Conservation (phyloP, 2,113 vertebrate genomes). For the Recurvirostra avosetta region DNA sequence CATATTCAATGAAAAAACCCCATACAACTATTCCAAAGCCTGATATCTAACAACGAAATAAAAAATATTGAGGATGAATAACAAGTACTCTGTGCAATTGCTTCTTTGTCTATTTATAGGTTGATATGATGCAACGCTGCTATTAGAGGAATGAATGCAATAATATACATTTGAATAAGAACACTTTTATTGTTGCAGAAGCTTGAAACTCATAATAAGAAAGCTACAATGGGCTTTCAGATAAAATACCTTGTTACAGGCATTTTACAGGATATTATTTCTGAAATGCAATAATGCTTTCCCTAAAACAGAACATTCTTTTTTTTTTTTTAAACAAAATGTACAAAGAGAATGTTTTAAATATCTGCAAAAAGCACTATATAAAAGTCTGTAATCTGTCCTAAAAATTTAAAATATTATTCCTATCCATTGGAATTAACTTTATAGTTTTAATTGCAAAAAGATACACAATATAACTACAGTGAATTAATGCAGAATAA, state of each 20-base stretch:
- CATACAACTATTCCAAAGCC: background rate
- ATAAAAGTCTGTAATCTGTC: background rate
- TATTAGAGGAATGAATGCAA: slow-evolving; percentile 59
- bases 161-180: slow-evolving; percentile 68
- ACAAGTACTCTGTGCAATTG: slow-evolving; percentile 53
- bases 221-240: slow-evolving; percentile 36
- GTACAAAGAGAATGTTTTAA: background rate
- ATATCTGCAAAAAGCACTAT: background rate
- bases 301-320: background rate
- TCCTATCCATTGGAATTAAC: background rate
- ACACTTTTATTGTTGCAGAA: slow-evolving; percentile 44
- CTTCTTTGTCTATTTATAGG: slow-evolving; percentile 70
- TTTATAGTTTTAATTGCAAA: background rate
- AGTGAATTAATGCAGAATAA: background rate
- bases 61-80: slow-evolving; percentile 49
- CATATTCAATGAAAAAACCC: background rate
- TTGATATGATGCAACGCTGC: slow-evolving; percentile 57
- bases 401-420: background rate
- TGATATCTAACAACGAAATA: slow-evolving; percentile 44
- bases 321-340: background rate
- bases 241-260: slow-evolving; percentile 32
- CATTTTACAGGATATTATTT: slow-evolving; percentile 50
- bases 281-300: slow-evolving; percentile 32
- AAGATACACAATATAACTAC: background rate
- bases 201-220: slow-evolving; percentile 59